Evolutionary conservation across 2,888 invertebrate species (phyloP).

Genomic region (Cerastoderma edule): DNA sequence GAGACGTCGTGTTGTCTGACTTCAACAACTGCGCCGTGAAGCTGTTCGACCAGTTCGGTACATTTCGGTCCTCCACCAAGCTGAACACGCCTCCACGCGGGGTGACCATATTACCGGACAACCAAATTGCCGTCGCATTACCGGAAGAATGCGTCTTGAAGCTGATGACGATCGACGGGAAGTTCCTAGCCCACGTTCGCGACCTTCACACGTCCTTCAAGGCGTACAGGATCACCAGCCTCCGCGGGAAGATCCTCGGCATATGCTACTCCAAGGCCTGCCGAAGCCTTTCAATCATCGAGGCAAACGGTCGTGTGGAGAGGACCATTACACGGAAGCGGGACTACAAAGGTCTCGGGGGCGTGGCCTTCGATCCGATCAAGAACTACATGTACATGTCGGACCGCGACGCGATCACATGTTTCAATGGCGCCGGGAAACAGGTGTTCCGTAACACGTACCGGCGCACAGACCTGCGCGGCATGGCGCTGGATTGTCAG

Average conservation of each 20-base stretch:
- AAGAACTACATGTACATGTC: constrained; percentile 60
- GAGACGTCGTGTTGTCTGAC: constrained; percentile 58
- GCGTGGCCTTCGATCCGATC: constrained; percentile 59
- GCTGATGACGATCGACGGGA: constrained; percentile 55
- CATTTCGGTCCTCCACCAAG: constrained; percentile 53
- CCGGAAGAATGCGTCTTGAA: constrained; percentile 60
- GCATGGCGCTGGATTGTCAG: constrained; percentile 59
- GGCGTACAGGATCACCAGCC: constrained; percentile 51
- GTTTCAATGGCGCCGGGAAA: constrained; percentile 52
- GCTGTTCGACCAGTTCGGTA: constrained; percentile 56
- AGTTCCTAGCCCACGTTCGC: constrained; percentile 46
- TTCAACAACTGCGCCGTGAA: constrained; percentile 60
- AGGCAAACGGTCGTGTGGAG: constrained; percentile 56
- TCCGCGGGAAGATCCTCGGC: constrained; percentile 50
- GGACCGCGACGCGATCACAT: constrained; percentile 52
- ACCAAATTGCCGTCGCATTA: constrained; percentile 49
- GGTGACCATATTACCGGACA: constrained; percentile 53
- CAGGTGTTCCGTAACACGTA: constrained; percentile 61
- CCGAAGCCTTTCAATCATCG: constrained; percentile 53
- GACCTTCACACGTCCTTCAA: constrained; percentile 57
- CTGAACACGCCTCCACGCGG: constrained; percentile 58
- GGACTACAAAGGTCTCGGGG: constrained; percentile 60
- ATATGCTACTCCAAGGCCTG: constrained; percentile 60
- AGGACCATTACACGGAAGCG: constrained; percentile 55
- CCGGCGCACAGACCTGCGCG: constrained; percentile 54